A percentile compares a stretch with the other conserved stretches of the same genome.
Conservation (phyloP, 2,888 invertebrate genomes). For the Coleophora deauratella region DNA sequence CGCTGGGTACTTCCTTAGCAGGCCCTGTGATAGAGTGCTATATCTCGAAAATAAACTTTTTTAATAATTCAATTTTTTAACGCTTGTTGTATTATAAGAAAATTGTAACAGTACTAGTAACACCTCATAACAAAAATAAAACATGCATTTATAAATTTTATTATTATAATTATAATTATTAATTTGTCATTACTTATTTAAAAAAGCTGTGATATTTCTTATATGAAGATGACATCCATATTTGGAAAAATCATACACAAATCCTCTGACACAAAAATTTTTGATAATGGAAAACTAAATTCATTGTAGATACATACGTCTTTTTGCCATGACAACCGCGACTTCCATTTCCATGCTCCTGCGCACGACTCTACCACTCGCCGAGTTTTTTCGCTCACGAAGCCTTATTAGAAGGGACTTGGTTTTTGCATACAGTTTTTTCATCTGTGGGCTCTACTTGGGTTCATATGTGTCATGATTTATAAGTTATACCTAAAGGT, state of each 20-base stretch:
- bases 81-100: too few species aligned
- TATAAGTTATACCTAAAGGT: too few species aligned
- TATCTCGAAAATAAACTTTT: neutral
- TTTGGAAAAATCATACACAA: too few species aligned
- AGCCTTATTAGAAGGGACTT: slow-evolving; percentile 7
- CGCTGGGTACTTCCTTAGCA: slow-evolving; percentile 25
- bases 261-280: too few species aligned
- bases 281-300: neutral
- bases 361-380: slow-evolving; percentile 11
- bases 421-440: slow-evolving; percentile 6
- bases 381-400: slow-evolving; percentile 10
- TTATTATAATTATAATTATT: too few species aligned
- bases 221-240: too few species aligned
- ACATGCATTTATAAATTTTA: too few species aligned
- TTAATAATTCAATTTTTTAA: too few species aligned
- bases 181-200: too few species aligned
- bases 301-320: neutral
- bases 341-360: slow-evolving; percentile 3
- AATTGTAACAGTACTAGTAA: too few species aligned
- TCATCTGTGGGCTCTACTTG: neutral
- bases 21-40: neutral
- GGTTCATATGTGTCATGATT: slow-evolving; percentile 1
- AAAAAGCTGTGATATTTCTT: too few species aligned
- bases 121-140: too few species aligned
- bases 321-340: neutral